Evolutionary conservation across 1,140 invertebrate species (phyloP).

Genomic region (Aphaenogaster ashmeadi): DNA sequence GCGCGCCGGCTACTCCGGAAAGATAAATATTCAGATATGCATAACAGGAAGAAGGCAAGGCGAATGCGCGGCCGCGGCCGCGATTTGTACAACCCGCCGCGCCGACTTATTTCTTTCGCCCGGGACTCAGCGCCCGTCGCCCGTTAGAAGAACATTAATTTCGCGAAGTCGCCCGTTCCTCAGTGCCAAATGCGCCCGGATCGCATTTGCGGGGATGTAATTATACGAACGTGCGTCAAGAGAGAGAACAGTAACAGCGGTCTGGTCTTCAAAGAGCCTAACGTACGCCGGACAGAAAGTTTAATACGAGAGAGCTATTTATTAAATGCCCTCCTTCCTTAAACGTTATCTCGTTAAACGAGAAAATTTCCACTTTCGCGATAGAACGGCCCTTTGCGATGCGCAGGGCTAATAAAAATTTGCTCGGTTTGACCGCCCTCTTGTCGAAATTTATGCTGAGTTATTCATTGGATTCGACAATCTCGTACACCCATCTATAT

Average conservation of each 20-base stretch:
- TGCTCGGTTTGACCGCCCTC: background rate
- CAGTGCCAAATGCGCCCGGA: constrained; percentile 18
- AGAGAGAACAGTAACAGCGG: background rate
- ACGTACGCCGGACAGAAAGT: constrained; percentile 9
- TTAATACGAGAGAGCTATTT: constrained; percentile 23
- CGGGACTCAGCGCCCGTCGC: background rate
- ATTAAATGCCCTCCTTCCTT: background rate
- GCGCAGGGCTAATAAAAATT: background rate
- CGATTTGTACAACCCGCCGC: constrained; percentile 46
- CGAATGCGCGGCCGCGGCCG: constrained; percentile 20
- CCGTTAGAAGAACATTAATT: constrained; percentile 60
- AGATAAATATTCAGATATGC: constrained; percentile 76
- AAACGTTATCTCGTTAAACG: constrained; percentile 20
- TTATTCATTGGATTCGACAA: constrained; percentile 45
- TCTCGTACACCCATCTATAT: background rate
- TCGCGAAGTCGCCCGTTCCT: constrained; percentile 22
- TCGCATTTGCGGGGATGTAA: constrained; percentile 40
- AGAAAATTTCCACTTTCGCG: background rate
- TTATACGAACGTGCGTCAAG: constrained; percentile 22
- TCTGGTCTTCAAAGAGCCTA: constrained; percentile 34
- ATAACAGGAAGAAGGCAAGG: constrained; percentile 57
- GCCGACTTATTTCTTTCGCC: constrained; percentile 50
- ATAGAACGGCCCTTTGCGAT: background rate
- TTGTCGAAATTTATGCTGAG: constrained; percentile 28
- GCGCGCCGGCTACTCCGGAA: constrained; percentile 45